Conservation (phyloP, 2,797 vertebrate genomes). For the Hydrolagus colliei region DNA sequence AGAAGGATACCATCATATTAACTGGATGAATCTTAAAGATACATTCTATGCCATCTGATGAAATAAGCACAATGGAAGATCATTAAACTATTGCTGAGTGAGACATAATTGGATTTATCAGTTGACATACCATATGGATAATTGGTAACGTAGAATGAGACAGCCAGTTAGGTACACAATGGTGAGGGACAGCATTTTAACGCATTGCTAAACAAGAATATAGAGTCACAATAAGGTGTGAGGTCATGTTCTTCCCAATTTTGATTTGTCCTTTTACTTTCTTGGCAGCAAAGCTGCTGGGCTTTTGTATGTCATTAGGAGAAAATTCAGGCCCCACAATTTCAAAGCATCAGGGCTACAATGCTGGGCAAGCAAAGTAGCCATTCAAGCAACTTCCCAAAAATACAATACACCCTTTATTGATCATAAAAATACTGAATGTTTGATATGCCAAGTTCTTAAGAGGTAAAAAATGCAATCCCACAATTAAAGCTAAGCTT, state of each 20-base stretch:
- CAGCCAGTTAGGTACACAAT: not conserved
- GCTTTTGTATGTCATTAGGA: not conserved
- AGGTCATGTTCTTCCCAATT: not conserved
- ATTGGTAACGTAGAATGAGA: not conserved
- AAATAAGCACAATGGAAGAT: not conserved
- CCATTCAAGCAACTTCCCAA: not conserved
- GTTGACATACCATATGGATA: not conserved
- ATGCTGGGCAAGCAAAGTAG: not conserved
- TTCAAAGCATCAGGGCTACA: not conserved
- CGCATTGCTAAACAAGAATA: not conserved
- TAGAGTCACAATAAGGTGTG: not conserved
- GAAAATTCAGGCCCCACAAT: not conserved
- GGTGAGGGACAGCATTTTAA: not conserved
- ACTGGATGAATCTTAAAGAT: not conserved
- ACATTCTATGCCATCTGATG: not conserved
- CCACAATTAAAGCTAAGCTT: too few species aligned
- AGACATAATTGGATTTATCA: not conserved
- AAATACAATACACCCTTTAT: not conserved
- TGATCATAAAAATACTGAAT: not conserved
- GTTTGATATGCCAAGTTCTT: not conserved
- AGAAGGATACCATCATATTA: not conserved
- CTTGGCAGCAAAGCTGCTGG: not conserved
- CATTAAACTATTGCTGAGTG: not conserved
- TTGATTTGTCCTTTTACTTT: not conserved
- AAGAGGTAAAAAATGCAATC: too few species aligned